Evolutionary conservation across 2,797 vertebrate genomes (phyloP).

Genomic region (Hafferia zeledoni): DNA sequence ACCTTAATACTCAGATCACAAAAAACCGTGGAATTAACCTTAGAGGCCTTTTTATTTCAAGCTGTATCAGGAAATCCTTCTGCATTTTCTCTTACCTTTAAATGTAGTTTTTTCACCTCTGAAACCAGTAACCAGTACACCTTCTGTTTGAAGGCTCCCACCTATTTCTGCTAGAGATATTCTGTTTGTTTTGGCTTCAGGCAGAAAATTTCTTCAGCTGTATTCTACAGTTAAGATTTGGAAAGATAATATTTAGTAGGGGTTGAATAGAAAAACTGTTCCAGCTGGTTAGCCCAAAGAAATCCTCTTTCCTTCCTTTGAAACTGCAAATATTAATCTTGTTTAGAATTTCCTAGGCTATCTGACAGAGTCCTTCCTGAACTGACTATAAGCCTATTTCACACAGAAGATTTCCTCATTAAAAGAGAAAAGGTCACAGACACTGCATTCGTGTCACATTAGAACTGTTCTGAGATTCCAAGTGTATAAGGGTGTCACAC

Average conservation of each 20-base stretch:
- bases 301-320: not conserved
- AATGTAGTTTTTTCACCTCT: not conserved
- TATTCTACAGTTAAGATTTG: not conserved
- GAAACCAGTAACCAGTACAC: not conserved
- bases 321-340: not conserved
- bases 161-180: not conserved
- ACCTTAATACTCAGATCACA: not conserved
- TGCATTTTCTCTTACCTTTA: not conserved
- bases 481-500: not conserved
- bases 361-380: not conserved
- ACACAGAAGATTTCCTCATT: not conserved
- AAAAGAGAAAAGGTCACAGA: constrained; percentile 42
- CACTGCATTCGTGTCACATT: not conserved
- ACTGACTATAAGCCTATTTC: not conserved
- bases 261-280: not conserved
- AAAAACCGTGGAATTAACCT: not conserved
- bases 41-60: not conserved
- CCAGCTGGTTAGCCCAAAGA: not conserved
- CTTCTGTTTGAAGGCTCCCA: not conserved
- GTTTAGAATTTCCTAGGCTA: not conserved
- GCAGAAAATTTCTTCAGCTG: not conserved
- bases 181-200: constrained; percentile 46
- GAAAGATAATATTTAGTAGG: not conserved
- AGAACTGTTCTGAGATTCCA: not conserved
- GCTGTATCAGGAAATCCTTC: not conserved